Base-by-base conservation (phyloP, 2,888 invertebrate genomes). In the Brenthis hecate region DNA sequence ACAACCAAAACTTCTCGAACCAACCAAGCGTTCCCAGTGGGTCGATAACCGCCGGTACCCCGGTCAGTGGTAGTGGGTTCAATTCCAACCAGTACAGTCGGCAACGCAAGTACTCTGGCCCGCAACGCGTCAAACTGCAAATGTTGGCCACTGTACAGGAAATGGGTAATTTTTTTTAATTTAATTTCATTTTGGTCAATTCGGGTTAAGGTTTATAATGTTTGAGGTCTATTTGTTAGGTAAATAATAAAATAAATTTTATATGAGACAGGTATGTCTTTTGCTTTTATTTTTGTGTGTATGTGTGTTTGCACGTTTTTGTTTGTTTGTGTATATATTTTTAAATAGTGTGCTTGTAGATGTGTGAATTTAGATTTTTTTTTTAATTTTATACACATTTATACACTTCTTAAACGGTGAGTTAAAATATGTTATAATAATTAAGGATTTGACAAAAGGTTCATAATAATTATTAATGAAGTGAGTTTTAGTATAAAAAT, bases 111-210 rank as follows among this genome's bases (percentile, higher is more conserved):
- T 94, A 94, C 75, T 94, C 94, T n/a, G 94, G 89, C 75, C 94
- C 92, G 65, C 94, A 86, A 78, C 86, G 93, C 4, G 85, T 89
- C 65, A 92, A 93, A 72, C 79, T 89, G 54, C 92, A 91, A 79
- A 89, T 87, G 76, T 77, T 93, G 76, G 91, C 96, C 57, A 96
- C 96, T 65, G 96, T 96, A 50, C 96, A 96, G 85, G 96, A 96
- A 93, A 93, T 95, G 91, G 96, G 96, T 96, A 95, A 94, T 91
- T 94, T 79, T 69, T 69, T 78, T 73, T 69, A 65, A 72, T 74
- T 68, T 75, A 32, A n/a, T 81, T 74, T 43, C 36, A 43, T 43
- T 76, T 71, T 53, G 68, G 58, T 71, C 6, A 16, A 61, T 51
- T 13, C 13, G 58, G 58, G 43, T 66, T 58, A 16, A 58, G 58